Evolutionary conservation across 1,140 invertebrate genomes (phyloP).

Genomic region (Drosophila truncata): DNA sequence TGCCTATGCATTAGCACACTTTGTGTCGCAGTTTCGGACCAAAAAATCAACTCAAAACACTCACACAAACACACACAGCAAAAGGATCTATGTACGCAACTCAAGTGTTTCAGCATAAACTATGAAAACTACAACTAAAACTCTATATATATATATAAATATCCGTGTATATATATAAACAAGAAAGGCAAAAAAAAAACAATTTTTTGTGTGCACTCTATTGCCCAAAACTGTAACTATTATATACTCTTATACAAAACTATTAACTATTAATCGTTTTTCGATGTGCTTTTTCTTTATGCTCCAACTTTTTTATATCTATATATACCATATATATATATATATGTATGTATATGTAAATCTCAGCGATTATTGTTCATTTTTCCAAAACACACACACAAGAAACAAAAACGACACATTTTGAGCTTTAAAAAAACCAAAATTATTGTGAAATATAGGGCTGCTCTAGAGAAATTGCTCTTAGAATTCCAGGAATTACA

Average conservation of each 20-base stretch:
- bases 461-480: not conserved
- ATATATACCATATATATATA: slow-evolving; percentile 9
- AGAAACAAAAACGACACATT: slow-evolving; percentile 10
- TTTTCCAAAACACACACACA: slow-evolving; percentile 45
- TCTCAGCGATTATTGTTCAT: slow-evolving; percentile 39
- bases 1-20: slow-evolving; percentile 32
- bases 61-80: slow-evolving; percentile 6
- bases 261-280: slow-evolving; percentile 57
- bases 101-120: slow-evolving; percentile 64
- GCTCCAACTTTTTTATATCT: slow-evolving; percentile 59
- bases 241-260: slow-evolving; percentile 48
- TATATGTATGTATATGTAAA: slow-evolving; percentile 19
- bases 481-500: not conserved
- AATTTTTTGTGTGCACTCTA: slow-evolving; percentile 51
- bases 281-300: slow-evolving; percentile 68
- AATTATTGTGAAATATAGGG: slow-evolving; percentile 3
- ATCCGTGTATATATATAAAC: slow-evolving; percentile 13
- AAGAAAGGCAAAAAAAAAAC: slow-evolving; percentile 23
- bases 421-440: slow-evolving; percentile 46
- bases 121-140: slow-evolving; percentile 15
- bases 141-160: slow-evolving; percentile 6
- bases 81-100: slow-evolving; percentile 58
- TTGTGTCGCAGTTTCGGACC: slow-evolving; percentile 51
- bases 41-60: slow-evolving; percentile 23
- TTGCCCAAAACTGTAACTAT: slow-evolving; percentile 51